These are phyloP conservation scores for Mechanitis messenoides DNA, from an alignment of 2,888 invertebrate species.

Conservation along the genomic window DNA sequence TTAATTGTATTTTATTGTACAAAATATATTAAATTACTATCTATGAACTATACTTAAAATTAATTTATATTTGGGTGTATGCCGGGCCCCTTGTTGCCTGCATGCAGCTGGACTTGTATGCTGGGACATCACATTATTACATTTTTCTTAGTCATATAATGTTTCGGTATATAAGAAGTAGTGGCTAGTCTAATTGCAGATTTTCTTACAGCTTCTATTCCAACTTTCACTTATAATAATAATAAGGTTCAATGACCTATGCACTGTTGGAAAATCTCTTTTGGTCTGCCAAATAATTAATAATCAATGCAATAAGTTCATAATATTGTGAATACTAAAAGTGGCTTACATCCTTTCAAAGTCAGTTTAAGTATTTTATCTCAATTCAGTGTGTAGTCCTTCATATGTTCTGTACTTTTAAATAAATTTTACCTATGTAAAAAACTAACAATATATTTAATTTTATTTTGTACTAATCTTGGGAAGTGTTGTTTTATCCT, in stretches of 20 bases:
- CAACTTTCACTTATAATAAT: constrained; percentile 72
- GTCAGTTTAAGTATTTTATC: constrained; percentile 74
- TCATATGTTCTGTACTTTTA: constrained; percentile 76
- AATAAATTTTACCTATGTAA: constrained; percentile 75
- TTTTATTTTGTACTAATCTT: constrained; percentile 78
- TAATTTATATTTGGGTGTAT: constrained; percentile 74
- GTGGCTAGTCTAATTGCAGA: constrained; percentile 76
- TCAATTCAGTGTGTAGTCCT: constrained; percentile 76
- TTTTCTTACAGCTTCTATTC: constrained; percentile 77
- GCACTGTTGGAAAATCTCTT: constrained; percentile 78
- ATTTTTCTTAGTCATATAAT: constrained; percentile 71
- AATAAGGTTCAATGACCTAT: constrained; percentile 69
- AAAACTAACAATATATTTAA: constrained; percentile 77
- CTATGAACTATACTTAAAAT: constrained; percentile 71
- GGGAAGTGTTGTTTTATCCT: constrained; percentile 78
- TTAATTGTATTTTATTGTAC: constrained; percentile 82
- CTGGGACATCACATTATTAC: constrained; percentile 71
- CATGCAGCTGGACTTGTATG: constrained; percentile 74
- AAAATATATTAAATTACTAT: constrained; percentile 80
- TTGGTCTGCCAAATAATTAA: constrained; percentile 74
- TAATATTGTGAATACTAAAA: constrained; percentile 72
- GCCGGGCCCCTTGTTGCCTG: constrained; percentile 71
- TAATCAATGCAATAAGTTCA: constrained; percentile 73
- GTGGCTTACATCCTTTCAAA: constrained; percentile 75
- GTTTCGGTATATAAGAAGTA: constrained; percentile 75